These are phyloP conservation scores for Pristionchus exspectatus DNA, from an alignment of 2,888 invertebrate genomes.

Conservation along the genomic window DNA sequence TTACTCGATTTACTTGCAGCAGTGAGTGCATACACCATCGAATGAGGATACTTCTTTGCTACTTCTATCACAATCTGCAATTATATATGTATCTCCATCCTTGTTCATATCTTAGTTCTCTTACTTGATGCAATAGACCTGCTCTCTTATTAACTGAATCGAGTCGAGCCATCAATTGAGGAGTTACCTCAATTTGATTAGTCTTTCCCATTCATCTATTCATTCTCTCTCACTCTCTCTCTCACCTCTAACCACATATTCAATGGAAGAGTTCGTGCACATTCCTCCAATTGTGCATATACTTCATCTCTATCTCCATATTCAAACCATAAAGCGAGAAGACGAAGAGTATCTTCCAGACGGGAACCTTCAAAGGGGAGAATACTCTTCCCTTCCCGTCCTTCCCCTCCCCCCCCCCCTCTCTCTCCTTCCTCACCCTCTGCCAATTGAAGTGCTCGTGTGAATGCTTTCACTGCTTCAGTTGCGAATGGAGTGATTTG, in stretches of 20 bases:
- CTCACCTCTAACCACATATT: constrained; percentile 94
- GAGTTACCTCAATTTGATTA: constrained; percentile 84
- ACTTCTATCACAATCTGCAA: constrained; percentile 56
- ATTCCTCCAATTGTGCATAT: constrained; percentile 93
- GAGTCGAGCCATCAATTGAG: constrained; percentile 97
- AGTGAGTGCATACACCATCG: constrained; percentile 95
- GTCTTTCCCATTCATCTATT: too few relatives aligned
- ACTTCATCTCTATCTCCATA: constrained; percentile 90
- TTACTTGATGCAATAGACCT: constrained; percentile 90
- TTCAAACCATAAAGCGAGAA: constrained; percentile 97
- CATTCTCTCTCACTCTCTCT: too few relatives aligned
- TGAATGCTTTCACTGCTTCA: constrained; percentile 46
- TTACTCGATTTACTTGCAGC: constrained; percentile 97
- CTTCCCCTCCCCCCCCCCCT: background rate
- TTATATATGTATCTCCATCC: too few relatives aligned
- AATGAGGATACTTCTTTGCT: constrained; percentile 80
- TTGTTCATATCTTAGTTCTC: background rate
- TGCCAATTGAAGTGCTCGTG: constrained; percentile 29
- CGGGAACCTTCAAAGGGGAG: constrained; percentile 81
- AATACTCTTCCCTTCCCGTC: background rate
- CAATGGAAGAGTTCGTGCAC: constrained; percentile 93
- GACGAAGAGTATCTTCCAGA: constrained; percentile 93
- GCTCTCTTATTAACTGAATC: constrained; percentile 91
- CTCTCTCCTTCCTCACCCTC: constrained; percentile 12
- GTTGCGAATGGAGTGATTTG: background rate